Conservation (phyloP, 2,888 invertebrate species). For the Ecliptopera silaceata region DNA sequence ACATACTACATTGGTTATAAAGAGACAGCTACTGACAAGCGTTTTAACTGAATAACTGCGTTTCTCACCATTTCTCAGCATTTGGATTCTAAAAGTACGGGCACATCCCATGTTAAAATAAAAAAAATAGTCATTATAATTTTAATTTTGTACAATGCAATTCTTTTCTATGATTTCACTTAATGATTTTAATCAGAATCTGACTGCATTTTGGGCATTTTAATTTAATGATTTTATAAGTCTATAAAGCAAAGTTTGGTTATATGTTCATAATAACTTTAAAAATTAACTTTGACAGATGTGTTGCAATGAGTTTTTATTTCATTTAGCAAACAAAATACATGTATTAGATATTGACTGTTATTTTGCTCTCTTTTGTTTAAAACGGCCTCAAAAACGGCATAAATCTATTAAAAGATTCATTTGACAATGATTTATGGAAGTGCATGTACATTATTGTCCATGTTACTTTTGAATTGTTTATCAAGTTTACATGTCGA, state of each 20-base stretch:
- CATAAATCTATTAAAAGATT: constrained; percentile 26
- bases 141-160: constrained; percentile 32
- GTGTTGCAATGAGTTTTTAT: constrained; percentile 1
- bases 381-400: constrained; percentile 32
- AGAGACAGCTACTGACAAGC: not conserved
- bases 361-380: constrained; percentile 35
- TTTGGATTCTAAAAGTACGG: constrained; percentile 47
- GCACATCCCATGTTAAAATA: constrained; percentile 29
- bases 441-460: constrained; percentile 2
- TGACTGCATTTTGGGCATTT: constrained; percentile 34
- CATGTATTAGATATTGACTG: constrained; percentile 20
- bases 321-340: constrained; percentile 17
- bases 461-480: constrained; percentile 17
- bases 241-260: constrained; percentile 22
- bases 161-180: constrained; percentile 20
- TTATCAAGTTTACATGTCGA: constrained; percentile 16
- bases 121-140: constrained; percentile 27
- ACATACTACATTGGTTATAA: not conserved
- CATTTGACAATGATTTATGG: constrained; percentile 15
- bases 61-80: constrained; percentile 19
- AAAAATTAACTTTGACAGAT: constrained; percentile 7
- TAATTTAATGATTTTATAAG: constrained; percentile 12
- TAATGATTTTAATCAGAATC: constrained; percentile 13
- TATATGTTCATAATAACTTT: constrained; percentile 6
- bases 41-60: not conserved